phyloP scores from a whole-genome alignment of 1,140 invertebrate genomes.

The Calliopsis andreniformis region DNA sequence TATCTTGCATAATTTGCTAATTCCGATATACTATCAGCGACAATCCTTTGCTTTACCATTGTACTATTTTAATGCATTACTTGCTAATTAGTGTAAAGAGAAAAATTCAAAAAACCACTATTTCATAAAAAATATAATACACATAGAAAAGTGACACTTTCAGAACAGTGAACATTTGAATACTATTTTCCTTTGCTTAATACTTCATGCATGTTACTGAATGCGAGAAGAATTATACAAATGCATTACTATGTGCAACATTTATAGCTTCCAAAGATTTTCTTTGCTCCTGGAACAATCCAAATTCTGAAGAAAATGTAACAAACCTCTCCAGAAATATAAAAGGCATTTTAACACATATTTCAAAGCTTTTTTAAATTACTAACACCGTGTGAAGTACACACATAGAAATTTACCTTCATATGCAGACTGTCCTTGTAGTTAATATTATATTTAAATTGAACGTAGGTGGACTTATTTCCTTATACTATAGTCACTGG shows the following conservation, averaged over 20 bases:
- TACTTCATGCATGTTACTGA: slow-evolving; percentile 5
- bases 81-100: not conserved
- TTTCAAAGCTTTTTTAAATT: too few species aligned
- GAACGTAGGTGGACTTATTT: not conserved
- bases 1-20: slow-evolving; percentile 37
- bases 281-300: slow-evolving; percentile 30
- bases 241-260: not conserved
- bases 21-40: not conserved
- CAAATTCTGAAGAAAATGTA: slow-evolving; percentile 28
- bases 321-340: too few species aligned
- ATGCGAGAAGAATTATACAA: slow-evolving; percentile 9
- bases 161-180: slow-evolving; percentile 52
- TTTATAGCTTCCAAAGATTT: not conserved
- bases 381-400: too few species aligned
- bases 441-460: not conserved
- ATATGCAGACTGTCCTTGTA: too few species aligned
- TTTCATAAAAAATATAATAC: slow-evolving; percentile 13
- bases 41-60: not conserved
- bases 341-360: too few species aligned
- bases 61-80: slow-evolving; percentile 25
- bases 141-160: slow-evolving; percentile 6
- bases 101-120: slow-evolving; percentile 4
- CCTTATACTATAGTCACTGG: too few species aligned
- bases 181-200: not conserved
- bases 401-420: too few species aligned